These are phyloP conservation scores for Atethmia centrago DNA, from an alignment of 2,888 invertebrate species.

Conservation along the genomic window DNA sequence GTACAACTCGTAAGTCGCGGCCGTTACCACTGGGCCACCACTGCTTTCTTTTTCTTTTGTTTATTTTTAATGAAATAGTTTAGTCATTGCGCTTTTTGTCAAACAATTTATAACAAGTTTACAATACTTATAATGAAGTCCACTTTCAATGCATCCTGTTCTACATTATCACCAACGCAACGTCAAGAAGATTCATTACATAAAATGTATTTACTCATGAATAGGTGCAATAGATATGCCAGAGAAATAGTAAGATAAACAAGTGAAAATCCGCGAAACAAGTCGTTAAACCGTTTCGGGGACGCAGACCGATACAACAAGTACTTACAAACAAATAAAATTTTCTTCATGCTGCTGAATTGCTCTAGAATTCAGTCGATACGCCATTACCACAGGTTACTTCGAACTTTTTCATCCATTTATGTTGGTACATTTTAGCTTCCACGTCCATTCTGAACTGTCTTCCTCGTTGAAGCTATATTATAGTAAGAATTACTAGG, in stretches of 20 bases:
- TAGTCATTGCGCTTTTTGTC: neutral
- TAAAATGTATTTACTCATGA: constrained; percentile 42
- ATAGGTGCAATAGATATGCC: constrained; percentile 49
- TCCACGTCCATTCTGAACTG: constrained; percentile 1
- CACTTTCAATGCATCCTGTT: neutral
- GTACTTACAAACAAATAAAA: constrained; percentile 64
- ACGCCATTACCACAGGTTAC: constrained; percentile 33
- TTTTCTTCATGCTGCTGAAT: constrained; percentile 58
- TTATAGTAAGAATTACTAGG: neutral
- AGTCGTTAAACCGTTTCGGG: constrained; percentile 79
- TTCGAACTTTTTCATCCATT: constrained; percentile 16
- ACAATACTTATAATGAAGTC: neutral
- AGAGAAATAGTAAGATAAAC: constrained; percentile 69
- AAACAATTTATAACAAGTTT: constrained; percentile 1
- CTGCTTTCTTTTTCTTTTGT: too few relatives aligned
- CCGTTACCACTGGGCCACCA: too few relatives aligned
- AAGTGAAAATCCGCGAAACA: constrained; percentile 66
- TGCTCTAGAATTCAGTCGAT: constrained; percentile 60
- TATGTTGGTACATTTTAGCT: constrained; percentile 6
- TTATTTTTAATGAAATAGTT: constrained; percentile 15
- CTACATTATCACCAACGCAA: constrained; percentile 5
- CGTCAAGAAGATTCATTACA: constrained; percentile 27
- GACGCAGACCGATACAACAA: constrained; percentile 69
- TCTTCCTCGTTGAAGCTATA: neutral
- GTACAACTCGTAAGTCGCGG: too few relatives aligned